phyloP scores from a whole-genome alignment of 1,140 invertebrate species.

The Bicyclus anynana region DNA sequence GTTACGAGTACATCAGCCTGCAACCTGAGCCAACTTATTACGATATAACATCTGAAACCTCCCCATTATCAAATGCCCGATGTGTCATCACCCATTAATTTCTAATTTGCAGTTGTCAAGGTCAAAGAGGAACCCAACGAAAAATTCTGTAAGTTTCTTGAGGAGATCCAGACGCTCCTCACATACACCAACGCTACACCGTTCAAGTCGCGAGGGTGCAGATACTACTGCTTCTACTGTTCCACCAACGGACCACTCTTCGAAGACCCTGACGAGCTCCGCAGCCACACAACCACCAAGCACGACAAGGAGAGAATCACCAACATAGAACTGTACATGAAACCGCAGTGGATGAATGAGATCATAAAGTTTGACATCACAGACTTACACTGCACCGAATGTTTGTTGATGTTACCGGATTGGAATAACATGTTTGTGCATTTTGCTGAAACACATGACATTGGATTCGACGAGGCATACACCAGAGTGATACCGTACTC shows the following conservation, averaged over 20 bases:
- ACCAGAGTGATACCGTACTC: conserved; percentile 47
- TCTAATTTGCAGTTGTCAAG: too few relatives aligned
- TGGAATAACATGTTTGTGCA: conserved; percentile 59
- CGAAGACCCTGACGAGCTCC: conserved; percentile 39
- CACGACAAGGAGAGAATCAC: conserved; percentile 36
- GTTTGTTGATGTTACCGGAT: conserved; percentile 27
- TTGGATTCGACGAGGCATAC: conserved; percentile 44
- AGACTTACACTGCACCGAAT: conserved; percentile 41
- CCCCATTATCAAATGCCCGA: too few relatives aligned
- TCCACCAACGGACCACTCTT: conserved; percentile 36
- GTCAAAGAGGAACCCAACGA: conserved; percentile 20
- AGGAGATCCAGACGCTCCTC: conserved; percentile 49
- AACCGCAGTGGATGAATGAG: conserved; percentile 47
- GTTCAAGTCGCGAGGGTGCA: conserved; percentile 43
- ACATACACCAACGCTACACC: conserved; percentile 50
- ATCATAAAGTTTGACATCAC: conserved; percentile 49
- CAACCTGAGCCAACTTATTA: too few relatives aligned
- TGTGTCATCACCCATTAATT: too few relatives aligned
- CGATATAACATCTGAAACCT: too few relatives aligned
- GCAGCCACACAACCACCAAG: conserved; percentile 34
- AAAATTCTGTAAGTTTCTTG: conserved; percentile 35
- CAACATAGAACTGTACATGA: conserved; percentile 39
- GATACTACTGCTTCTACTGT: conserved; percentile 55
- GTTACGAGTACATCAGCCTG: too few relatives aligned
- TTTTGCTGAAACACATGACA: conserved; percentile 36